Conservation (phyloP, 2,888 invertebrate species). For the Lithosia quadra region DNA sequence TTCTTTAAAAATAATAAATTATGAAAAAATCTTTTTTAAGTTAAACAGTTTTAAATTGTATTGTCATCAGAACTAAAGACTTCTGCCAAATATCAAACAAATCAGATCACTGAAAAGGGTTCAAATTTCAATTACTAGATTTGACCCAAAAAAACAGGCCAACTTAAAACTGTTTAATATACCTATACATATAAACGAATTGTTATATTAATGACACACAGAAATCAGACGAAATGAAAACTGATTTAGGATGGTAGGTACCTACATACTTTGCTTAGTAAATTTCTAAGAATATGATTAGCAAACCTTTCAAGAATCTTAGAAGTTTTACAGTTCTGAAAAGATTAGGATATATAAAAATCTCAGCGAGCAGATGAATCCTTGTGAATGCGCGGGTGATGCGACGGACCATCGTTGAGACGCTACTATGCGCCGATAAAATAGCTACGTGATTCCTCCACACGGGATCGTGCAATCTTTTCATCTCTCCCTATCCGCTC, state of each 20-base stretch:
- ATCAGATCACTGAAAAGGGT: too few relatives aligned
- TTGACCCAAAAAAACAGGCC: too few relatives aligned
- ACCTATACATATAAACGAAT: too few relatives aligned
- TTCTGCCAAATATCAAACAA: too few relatives aligned
- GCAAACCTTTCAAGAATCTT: constrained; percentile 1
- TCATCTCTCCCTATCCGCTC: constrained; percentile 65
- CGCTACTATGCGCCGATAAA: constrained; percentile 73
- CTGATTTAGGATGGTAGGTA: background rate
- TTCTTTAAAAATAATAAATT: too few relatives aligned
- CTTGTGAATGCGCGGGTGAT: constrained; percentile 42
- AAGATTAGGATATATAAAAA: constrained; percentile 25
- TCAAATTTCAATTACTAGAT: too few relatives aligned
- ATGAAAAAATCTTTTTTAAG: too few relatives aligned
- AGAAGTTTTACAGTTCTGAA: background rate
- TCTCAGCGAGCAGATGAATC: constrained; percentile 42
- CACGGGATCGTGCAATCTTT: constrained; percentile 77
- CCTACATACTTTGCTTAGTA: background rate
- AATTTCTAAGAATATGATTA: background rate
- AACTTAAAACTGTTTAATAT: too few relatives aligned
- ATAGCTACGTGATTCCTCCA: constrained; percentile 79
- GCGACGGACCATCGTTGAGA: constrained; percentile 65
- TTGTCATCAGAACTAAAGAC: too few relatives aligned
- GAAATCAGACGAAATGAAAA: background rate
- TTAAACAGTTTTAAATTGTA: too few relatives aligned
- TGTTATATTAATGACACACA: too few relatives aligned